Base-by-base conservation (phyloP, 2,113 vertebrate species). In the Periophthalmodon schlosseri region DNA sequence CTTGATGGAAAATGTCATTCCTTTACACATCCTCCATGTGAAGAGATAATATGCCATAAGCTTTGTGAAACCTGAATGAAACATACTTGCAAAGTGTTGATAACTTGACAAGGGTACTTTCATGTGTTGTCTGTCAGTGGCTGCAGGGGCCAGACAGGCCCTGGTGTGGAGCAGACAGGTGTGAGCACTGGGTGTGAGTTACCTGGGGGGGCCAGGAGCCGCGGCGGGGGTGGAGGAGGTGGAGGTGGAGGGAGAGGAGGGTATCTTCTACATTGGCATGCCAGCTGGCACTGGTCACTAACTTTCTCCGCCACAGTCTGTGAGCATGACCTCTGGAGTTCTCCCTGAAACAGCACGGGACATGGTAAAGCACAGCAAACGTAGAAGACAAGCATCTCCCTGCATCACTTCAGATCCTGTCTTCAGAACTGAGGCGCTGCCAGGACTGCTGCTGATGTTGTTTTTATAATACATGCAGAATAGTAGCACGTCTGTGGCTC, bases 291-390 rank as follows among this genome's bases (percentile, higher is more conserved):
- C 88, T 92, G 95, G 85, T 96, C 94, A n/a, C 94, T 94, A 91
- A 93, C 92, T 87, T 94, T 93, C 77, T 95, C 94, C 75, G 85
- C 91, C 93, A 92, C 91, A 79, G 93, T 92, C 91, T 91, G 96
- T 86, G 95, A 95, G 87, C 96, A 98, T 93, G 96, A 95, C 92
- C 95, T 96, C 95, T 98, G 97, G 85, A 96, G 94, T 86, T 99
- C 96, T 75, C 94, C 96, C 80, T 94, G 93, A 85, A 87, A 68
- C 49, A 63, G 7, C 77, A 75, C 69, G 72, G 81, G 69, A 74
- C 54, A 84, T 68, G 75, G 75, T 78, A 83, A 78, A 81, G 67
- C 77, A 74, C 80, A 68, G 72, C 65, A 75, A 81, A 80, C 82
- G 73, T 64, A 86, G 64, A 85, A 79, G 76, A 81, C 86, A 82